Evolutionary conservation across 2,797 vertebrate genomes (phyloP).

Genomic region (Manis crassicaudata): DNA sequence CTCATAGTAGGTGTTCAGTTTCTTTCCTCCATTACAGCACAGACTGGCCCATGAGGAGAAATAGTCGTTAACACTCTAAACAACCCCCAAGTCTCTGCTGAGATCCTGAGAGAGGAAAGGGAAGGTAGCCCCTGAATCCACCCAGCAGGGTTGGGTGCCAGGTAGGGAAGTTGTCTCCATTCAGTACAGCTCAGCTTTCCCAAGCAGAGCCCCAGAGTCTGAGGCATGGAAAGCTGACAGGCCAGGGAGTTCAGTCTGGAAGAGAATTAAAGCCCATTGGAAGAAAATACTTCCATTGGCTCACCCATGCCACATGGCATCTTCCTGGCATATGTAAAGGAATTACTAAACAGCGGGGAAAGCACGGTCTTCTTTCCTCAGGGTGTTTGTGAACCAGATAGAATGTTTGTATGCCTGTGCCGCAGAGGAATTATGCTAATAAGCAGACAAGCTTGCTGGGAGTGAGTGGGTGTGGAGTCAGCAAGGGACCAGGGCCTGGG

Average conservation of each 20-base stretch:
- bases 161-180: background rate
- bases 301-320: accelerated
- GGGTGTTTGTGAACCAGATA: conserved; percentile 79
- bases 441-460: conserved; percentile 10
- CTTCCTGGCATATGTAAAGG: conserved; percentile 67
- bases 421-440: conserved; percentile 80
- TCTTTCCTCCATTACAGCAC: background rate
- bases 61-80: background rate
- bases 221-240: conserved; percentile 77
- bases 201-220: conserved; percentile 51
- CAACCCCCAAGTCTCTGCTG: background rate
- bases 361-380: conserved; percentile 70
- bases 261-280: conserved; percentile 79
- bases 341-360: conserved; percentile 78
- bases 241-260: conserved; percentile 79
- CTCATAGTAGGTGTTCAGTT: background rate
- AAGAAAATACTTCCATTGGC: conserved; percentile 76
- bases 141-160: accelerated
- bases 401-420: conserved; percentile 67
- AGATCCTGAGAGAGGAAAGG: accelerated
- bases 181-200: background rate
- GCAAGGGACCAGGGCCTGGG: background rate
- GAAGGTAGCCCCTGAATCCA: accelerated
- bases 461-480: background rate
- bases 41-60: background rate